Evolutionary conservation across 2,888 invertebrate genomes (phyloP).

Genomic region (Melieria picta): DNA sequence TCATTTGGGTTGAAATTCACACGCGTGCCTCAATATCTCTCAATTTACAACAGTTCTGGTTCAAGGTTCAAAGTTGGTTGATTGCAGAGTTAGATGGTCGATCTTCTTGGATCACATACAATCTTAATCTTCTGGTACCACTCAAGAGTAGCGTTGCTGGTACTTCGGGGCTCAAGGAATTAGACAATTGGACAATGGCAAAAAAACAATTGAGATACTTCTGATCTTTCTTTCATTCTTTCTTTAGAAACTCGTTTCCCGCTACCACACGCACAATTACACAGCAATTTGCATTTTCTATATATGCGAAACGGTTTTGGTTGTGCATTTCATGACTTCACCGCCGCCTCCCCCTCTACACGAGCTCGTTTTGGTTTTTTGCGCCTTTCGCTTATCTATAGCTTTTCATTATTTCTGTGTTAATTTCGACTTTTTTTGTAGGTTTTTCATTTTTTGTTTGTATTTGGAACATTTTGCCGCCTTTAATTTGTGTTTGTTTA

Average conservation of each 20-base stretch:
- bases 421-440: conserved; percentile 45
- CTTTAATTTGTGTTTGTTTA: too few species aligned
- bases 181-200: neutral
- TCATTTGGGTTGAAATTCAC: too few species aligned
- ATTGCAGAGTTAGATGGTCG: too few species aligned
- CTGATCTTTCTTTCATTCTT: too few species aligned
- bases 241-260: neutral
- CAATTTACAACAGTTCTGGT: too few species aligned
- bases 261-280: neutral
- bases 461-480: too few species aligned
- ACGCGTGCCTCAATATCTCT: too few species aligned
- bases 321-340: conserved; percentile 10
- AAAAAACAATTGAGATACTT: neutral
- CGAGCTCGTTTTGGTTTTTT: conserved; percentile 6
- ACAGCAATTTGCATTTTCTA: conserved; percentile 15
- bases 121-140: too few species aligned
- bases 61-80: too few species aligned
- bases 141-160: neutral
- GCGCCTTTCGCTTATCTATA: conserved; percentile 53
- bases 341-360: neutral
- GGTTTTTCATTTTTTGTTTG: conserved; percentile 42
- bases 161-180: too few species aligned
- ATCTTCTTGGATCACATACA: too few species aligned
- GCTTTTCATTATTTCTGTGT: conserved; percentile 54
- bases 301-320: neutral